Conservation (phyloP, 2,888 invertebrate species). For the Anagyrus pseudococci region DNA sequence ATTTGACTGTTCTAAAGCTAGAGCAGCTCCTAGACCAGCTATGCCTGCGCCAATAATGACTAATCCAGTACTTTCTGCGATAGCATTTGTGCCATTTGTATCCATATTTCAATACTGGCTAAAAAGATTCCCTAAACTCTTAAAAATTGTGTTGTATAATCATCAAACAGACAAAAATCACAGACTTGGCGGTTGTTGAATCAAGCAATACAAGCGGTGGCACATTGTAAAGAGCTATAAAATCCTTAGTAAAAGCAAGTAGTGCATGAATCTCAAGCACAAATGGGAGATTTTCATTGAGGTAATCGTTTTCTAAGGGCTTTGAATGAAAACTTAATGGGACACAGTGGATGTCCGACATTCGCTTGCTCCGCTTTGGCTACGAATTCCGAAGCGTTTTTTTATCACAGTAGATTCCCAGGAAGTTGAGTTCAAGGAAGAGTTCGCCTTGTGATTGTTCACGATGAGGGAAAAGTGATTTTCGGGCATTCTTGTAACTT, state of each 20-base stretch:
- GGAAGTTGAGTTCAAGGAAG: constrained; percentile 1
- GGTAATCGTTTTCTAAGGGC: background rate
- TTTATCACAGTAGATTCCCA: constrained; percentile 23
- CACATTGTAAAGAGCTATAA: constrained; percentile 5
- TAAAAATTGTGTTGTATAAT: background rate
- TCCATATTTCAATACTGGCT: constrained; percentile 17
- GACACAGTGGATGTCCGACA: too few species aligned
- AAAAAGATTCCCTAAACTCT: background rate
- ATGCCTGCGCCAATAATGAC: constrained; percentile 69
- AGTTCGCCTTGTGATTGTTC: background rate
- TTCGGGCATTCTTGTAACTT: constrained; percentile 8
- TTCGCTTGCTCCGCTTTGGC: too few species aligned
- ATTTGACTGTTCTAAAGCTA: constrained; percentile 61
- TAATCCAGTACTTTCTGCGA: constrained; percentile 16
- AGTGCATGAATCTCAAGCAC: background rate
- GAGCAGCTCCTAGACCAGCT: constrained; percentile 68
- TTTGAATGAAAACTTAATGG: constrained; percentile 1
- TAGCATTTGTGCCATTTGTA: background rate
- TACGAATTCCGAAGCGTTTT: too few species aligned
- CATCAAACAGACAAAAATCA: background rate
- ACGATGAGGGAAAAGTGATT: background rate
- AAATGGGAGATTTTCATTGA: too few species aligned
- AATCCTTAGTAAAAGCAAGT: background rate
- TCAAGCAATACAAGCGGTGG: background rate
- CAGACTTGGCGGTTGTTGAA: background rate